Conservation (phyloP, 2,797 vertebrate genomes). For the Ctenosaura bakeri region DNA sequence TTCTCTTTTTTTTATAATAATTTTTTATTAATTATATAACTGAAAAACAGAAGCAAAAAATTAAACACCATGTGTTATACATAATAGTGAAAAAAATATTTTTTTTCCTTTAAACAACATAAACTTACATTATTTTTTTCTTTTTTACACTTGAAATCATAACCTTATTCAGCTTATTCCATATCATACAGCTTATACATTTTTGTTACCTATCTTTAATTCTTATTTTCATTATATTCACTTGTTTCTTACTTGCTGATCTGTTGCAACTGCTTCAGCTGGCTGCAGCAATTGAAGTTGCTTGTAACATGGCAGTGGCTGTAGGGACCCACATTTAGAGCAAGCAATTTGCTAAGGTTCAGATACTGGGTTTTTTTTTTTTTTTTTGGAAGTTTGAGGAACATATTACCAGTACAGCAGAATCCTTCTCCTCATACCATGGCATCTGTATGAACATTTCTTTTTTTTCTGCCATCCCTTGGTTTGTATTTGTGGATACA, state of each 20-base stretch:
- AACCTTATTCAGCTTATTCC: too few species aligned
- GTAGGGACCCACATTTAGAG: neutral
- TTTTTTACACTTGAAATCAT: too few species aligned
- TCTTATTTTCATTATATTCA: too few species aligned
- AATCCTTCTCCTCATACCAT: neutral
- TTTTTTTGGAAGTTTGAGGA: neutral
- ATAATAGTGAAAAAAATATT: too few species aligned
- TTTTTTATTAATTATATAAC: too few species aligned
- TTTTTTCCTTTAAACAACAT: too few species aligned
- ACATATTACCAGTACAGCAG: neutral
- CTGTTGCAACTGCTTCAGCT: neutral
- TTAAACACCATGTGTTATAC: too few species aligned
- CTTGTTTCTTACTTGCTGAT: neutral
- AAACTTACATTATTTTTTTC: too few species aligned
- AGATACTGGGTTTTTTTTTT: neutral
- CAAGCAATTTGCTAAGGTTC: neutral
- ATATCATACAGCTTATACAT: too few species aligned
- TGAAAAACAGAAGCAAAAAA: too few species aligned
- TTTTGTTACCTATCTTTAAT: too few species aligned
- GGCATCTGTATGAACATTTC: neutral
- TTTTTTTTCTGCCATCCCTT: neutral
- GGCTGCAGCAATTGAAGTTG: neutral
- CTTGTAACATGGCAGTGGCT: neutral
- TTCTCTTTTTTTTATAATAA: too few species aligned
- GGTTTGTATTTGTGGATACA: neutral